Base-by-base conservation (phyloP, 2,113 vertebrate genomes). In the Taurulus bubalis region DNA sequence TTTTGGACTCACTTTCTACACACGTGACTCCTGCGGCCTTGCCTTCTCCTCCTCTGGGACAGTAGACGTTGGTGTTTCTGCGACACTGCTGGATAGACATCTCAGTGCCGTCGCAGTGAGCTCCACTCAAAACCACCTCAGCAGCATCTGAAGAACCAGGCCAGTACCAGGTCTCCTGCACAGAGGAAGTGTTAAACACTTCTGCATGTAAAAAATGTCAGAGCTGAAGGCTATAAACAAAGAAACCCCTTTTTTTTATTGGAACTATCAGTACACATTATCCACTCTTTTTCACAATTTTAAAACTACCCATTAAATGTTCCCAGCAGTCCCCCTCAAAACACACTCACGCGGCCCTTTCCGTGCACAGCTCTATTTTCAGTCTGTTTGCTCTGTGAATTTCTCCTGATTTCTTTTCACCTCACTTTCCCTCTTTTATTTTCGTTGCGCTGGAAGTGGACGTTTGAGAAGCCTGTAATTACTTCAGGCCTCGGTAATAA, bases 81-180 rank as follows among this genome's bases (percentile, higher is more conserved):
- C 96, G 96, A 76, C 98, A 99, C 77, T 96, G 95, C 89, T 97
- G 97, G 51, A 99, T 91, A 5, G 97, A 96, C 88, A 96, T 90
- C 93, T 99, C 98, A 0, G 94, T 95, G 72, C 98, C 97, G 0
- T 78, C 55, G 63, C 97, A 99, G 86, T 89, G 96, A 22, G 96
- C 94, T 1, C 98, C 98, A 0, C 97, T 99, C 88, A 98, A 92
- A 90, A 98, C 88, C 89, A 98, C 93, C 1, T 83, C 93, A 2
- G 28, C 6, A 0, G 97, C 96, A 18, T 95, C 94, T 0, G 94
- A 56, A 18, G 94, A 96, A 34, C 96, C 95, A 9, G 95, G 91
- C 98, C 98, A 99, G 94, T 96, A 99, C 97, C 97, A 98, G 0
- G 97, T 98, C 76, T 99, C 97, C 98, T 99, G 89, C 51, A 69